Base-by-base conservation (phyloP, 2,113 vertebrate genomes). In the Lucifuga dentata region DNA sequence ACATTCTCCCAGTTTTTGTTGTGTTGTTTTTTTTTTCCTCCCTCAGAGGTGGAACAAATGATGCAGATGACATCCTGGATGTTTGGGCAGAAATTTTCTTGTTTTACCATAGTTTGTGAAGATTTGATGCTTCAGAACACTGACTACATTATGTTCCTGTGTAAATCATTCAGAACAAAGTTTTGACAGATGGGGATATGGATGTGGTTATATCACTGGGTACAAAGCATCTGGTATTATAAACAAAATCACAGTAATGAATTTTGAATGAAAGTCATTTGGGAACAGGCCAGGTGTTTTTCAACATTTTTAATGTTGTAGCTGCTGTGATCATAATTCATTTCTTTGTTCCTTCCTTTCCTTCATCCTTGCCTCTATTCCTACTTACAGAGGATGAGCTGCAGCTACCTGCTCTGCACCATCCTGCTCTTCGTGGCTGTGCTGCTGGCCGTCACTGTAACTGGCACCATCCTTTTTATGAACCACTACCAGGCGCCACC, bases 401-500 rank as follows among this genome's bases (percentile, higher is more conserved):
- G 96, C 0, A 91, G 96, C 68, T 98, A 95, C 65, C 86, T 95
- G 61, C 92, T 98, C 26, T 98, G 97, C 85, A 95, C 95, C 0
- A 95, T 98, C 55, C 93, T 99, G 75, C 93, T 98, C 38, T 95
- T 97, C 0, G 95, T 98, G 73, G 96, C 95, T 0, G 95, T 98
- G 0, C 81, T 99, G 49, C 91, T 98, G 58, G 97, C 96, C 0
- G 95, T 96, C 71, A 97, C 95, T 0, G 94, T 97, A 15, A 98
- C 96, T 0, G 95, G 96, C 0, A 94, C 95, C 8, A 95, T 98
- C 89, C 94, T 99, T 73, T 95, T 99, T 85, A 96, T 99, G 94
- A 99, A 97, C 83, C 96, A 97, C 67, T 93, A 95, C 80, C 96
- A 94, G 73, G 78, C 91, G 6, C 91, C 88, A 0, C 89, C 87